phyloP scores from a whole-genome alignment of 1,140 invertebrate genomes.

The Cataglyphis hispanica region DNA sequence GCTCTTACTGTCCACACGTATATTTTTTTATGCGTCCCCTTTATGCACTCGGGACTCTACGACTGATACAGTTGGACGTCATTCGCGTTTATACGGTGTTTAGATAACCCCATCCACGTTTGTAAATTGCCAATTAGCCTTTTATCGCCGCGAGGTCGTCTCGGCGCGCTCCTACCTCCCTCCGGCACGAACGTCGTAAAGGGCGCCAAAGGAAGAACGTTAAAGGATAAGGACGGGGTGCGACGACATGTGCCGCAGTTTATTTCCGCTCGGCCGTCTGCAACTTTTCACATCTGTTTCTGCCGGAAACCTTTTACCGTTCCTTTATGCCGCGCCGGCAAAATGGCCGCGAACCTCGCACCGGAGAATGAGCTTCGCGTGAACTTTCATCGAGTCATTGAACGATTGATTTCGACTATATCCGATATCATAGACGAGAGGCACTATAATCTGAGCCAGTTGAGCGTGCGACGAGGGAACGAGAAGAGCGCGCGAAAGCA shows the following conservation, averaged over 20 bases:
- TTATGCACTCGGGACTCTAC: conserved; percentile 3
- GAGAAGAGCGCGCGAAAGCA: conserved; percentile 42
- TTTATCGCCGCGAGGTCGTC: conserved; percentile 67
- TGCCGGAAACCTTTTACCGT: conserved; percentile 54
- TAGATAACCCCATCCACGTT: conserved; percentile 71
- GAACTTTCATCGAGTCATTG: conserved; percentile 27
- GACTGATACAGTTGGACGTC: conserved; percentile 43
- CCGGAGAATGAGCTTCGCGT: neutral
- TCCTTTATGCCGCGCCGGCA: conserved; percentile 25
- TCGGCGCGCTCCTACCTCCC: neutral
- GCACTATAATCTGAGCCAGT: conserved; percentile 10
- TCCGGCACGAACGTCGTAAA: conserved; percentile 48
- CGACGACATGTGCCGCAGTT: conserved; percentile 31
- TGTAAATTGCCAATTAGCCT: conserved; percentile 78
- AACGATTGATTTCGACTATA: conserved; percentile 58
- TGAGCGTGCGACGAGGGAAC: conserved; percentile 33
- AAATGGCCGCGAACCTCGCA: conserved; percentile 7
- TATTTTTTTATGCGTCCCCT: conserved; percentile 40
- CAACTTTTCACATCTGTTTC: conserved; percentile 58
- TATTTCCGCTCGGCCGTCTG: conserved; percentile 38
- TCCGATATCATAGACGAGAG: conserved; percentile 42
- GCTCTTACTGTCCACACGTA: neutral
- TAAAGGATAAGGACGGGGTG: conserved; percentile 52
- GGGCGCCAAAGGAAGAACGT: conserved; percentile 25
- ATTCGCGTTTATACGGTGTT: conserved; percentile 60